These are phyloP conservation scores for Nothura maculosa DNA, from an alignment of 2,797 vertebrate genomes.

Conservation along the genomic window DNA sequence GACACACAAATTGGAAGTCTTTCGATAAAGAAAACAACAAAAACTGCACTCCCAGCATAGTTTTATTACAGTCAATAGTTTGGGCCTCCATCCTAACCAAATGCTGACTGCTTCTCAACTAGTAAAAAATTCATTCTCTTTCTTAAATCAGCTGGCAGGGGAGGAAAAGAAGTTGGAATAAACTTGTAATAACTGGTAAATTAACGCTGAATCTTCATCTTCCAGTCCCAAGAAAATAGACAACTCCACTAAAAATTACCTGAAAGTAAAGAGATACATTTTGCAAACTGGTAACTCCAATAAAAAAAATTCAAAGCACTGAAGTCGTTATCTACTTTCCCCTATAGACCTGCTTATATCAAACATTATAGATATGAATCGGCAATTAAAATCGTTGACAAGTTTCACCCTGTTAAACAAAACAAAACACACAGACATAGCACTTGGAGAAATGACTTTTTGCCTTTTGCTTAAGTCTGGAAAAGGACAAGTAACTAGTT, in stretches of 20 bases:
- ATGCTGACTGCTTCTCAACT: not conserved
- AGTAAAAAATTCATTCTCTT: not conserved
- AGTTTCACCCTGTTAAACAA: not conserved
- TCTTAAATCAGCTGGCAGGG: not conserved
- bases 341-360: accelerated
- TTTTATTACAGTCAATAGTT: not conserved
- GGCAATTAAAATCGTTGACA: not conserved
- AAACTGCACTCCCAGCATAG: not conserved
- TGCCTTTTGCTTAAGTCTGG: not conserved
- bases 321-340: not conserved
- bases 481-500: not conserved
- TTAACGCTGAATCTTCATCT: not conserved
- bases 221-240: not conserved
- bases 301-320: not conserved
- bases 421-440: not conserved
- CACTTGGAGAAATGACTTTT: accelerated
- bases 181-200: not conserved
- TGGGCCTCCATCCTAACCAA: not conserved
- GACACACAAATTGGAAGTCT: not conserved
- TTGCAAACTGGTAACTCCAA: not conserved
- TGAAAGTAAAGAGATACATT: not conserved
- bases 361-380: not conserved
- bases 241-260: not conserved
- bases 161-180: not conserved
- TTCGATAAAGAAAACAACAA: not conserved